Evolutionary conservation across 53 echinoderm and acorn worm genomes (phyloP).

Genomic region (Henricia sp.): DNA sequence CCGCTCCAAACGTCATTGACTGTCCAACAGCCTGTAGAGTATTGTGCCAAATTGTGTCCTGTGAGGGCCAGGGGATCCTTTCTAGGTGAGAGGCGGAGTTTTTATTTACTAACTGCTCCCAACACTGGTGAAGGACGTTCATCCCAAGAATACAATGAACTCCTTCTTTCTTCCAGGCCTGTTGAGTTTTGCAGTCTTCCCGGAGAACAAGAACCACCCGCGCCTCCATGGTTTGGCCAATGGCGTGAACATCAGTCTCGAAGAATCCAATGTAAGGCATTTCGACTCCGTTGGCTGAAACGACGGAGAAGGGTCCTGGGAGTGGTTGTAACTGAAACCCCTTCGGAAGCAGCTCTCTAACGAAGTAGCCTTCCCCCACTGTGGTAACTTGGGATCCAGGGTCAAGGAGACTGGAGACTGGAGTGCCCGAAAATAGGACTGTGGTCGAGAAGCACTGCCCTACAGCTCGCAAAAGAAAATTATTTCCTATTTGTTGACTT

Average conservation of each 20-base stretch:
- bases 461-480: constrained; percentile 5
- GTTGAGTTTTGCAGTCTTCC: background rate
- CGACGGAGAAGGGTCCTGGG: constrained; percentile 19
- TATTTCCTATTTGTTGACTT: background rate
- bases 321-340: constrained; percentile 37
- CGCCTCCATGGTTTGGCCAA: background rate
- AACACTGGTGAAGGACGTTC: constrained; percentile 45
- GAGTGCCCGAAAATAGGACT: background rate
- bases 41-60: constrained; percentile 40
- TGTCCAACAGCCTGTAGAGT: constrained; percentile 2
- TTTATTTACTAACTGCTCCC: constrained; percentile 40
- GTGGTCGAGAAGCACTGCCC: constrained; percentile 20
- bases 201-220: constrained; percentile 24
- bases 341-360: background rate
- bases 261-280: constrained; percentile 53
- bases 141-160: constrained; percentile 40
- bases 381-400: constrained; percentile 63
- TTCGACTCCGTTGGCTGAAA: constrained; percentile 31
- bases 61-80: constrained; percentile 21
- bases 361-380: constrained; percentile 35
- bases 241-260: constrained; percentile 19
- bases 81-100: background rate
- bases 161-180: background rate
- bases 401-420: constrained; percentile 33
- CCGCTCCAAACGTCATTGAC: background rate